Evolutionary conservation across 2,113 vertebrate genomes (phyloP).

Genomic region (Apaloderma vittatum): DNA sequence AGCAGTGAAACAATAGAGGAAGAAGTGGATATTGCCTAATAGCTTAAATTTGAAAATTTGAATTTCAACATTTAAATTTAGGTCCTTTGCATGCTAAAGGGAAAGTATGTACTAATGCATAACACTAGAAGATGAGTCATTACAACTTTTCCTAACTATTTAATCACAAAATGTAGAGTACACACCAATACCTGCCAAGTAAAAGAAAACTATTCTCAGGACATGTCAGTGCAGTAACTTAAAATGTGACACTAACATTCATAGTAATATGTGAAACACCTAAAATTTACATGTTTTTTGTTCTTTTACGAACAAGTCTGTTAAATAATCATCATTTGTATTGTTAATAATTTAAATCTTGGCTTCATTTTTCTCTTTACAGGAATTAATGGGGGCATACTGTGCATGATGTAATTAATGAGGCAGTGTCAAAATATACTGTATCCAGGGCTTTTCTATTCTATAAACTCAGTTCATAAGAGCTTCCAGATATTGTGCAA

Average conservation of each 20-base stretch:
- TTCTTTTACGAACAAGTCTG: background rate
- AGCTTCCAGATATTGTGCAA: background rate
- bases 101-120: background rate
- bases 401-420: background rate
- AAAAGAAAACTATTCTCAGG: background rate
- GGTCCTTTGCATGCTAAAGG: background rate
- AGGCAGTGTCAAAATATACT: background rate
- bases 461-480: background rate
- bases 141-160: background rate
- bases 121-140: background rate
- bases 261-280: background rate
- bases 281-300: background rate
- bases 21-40: background rate
- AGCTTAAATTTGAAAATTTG: background rate
- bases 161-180: background rate
- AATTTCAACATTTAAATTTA: background rate
- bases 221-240: background rate
- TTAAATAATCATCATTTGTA: background rate
- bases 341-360: background rate
- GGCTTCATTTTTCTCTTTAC: constrained; percentile 16
- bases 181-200: background rate
- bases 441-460: background rate
- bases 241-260: background rate
- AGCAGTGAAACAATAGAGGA: background rate
- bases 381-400: background rate